Base-by-base conservation (phyloP, 2,888 invertebrate genomes). In the Encarsia formosa region DNA sequence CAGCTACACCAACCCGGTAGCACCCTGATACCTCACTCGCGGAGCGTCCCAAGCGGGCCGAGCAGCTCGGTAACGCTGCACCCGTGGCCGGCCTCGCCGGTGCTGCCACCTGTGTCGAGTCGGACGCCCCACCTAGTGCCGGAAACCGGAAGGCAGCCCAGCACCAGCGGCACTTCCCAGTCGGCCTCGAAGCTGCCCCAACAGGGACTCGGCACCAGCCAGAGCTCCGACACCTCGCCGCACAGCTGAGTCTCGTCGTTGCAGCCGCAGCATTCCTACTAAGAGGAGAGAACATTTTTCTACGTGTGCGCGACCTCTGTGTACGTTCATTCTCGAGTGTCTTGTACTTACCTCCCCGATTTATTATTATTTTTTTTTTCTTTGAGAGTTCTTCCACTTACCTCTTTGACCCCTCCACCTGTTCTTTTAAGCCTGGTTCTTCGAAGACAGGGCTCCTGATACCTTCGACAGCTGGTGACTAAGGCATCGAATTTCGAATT, bases 51-150 rank as follows among this genome's bases (percentile, higher is more conserved):
- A 59, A 72, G 65, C 57, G 78, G 84, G 61, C 76, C 73, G 15
- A 75, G 69, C 15, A 75, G 69, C 59, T 66, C 82, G 62, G 79
- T 81, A 63, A 81, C 85, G 61, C 86, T 87, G 70, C 71, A 75
- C 46, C 87, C 87, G 56, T 89, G 89, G 89, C 88, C 89, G 59
- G 85, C 84, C 57, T 87, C 88, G 71, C 85, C 87, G 59, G 81
- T 88, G 61, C 78, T 88, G 65, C 86, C 88, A 63, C 83, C 86
- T 52, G 79, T 84, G 61, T 80, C 82, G 64, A 82, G 83, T 63
- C 78, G 87, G 65, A 84, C 86, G 63, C 82, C 82, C 58, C 86
- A 87, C 71, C 80, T 87, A 56, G 85, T 86, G 59, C 85, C 87
- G 39, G 87, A 87, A 70, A 84, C 83, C 60, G 69, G 73, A 22